phyloP scores from a whole-genome alignment of 2,113 vertebrate genomes.

The Boleophthalmus pectinirostris region DNA sequence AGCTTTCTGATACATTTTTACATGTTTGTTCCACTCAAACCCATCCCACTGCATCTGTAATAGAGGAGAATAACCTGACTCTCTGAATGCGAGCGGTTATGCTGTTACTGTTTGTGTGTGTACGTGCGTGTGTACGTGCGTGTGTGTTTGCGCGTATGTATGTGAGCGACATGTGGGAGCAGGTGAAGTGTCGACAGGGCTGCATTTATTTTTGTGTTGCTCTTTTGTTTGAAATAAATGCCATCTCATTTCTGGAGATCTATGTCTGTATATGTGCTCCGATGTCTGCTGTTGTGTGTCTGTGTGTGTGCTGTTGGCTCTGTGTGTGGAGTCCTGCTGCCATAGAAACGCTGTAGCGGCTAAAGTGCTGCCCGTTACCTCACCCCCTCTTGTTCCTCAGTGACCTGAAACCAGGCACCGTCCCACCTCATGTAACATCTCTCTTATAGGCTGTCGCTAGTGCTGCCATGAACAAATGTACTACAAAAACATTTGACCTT shows the following conservation, averaged over 20 bases:
- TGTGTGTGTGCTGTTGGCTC: constrained; percentile 28
- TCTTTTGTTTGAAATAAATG: constrained; percentile 28
- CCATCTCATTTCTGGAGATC: constrained; percentile 53
- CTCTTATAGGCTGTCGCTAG: constrained; percentile 45
- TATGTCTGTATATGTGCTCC: constrained; percentile 66
- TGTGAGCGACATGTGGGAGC: constrained; percentile 11
- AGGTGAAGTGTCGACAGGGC: constrained; percentile 22
- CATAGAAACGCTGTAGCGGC: constrained; percentile 66
- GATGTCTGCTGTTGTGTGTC: constrained; percentile 34
- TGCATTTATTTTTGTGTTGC: constrained; percentile 47
- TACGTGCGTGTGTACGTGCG: background rate
- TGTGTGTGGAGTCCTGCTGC: constrained; percentile 63
- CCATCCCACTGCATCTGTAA: constrained; percentile 9
- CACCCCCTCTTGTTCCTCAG: constrained; percentile 68
- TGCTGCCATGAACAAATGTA: constrained; percentile 34
- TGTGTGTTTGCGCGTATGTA: background rate
- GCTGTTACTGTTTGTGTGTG: background rate
- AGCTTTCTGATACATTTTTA: constrained; percentile 7
- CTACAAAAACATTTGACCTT: constrained; percentile 20
- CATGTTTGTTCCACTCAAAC: background rate
- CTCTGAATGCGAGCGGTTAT: background rate
- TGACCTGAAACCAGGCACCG: constrained; percentile 51
- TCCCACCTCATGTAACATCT: constrained; percentile 41
- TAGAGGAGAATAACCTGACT: constrained; percentile 1
- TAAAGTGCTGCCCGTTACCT: constrained; percentile 58